Percentiles rank a stretch among this genome's conserved stretches.
phyloP scores from a whole-genome alignment of 2,113 vertebrate species.

The Enhydra lutris region DNA sequence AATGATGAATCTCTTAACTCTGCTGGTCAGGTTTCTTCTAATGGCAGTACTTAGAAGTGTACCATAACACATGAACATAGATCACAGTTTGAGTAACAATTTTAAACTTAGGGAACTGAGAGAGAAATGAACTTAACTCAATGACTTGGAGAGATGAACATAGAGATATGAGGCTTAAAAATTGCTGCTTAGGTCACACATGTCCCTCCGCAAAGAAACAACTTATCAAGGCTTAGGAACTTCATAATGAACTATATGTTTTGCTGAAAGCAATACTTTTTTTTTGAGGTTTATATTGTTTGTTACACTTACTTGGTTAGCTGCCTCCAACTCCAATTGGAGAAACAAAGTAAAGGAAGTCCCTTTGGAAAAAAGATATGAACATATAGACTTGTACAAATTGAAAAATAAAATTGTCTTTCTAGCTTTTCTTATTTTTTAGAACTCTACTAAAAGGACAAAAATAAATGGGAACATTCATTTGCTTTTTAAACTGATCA shows the following conservation, averaged over 20 bases:
- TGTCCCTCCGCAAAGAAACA: not conserved
- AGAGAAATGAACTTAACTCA: slow-evolving; percentile 52
- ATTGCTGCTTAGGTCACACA: slow-evolving; percentile 16
- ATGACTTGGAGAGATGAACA: slow-evolving; percentile 35
- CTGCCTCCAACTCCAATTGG: slow-evolving; percentile 58
- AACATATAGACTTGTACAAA: not conserved
- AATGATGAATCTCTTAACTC: slow-evolving; percentile 58
- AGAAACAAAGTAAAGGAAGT: slow-evolving; percentile 60
- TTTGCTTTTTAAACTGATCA: slow-evolving; percentile 70
- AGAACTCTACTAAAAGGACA: slow-evolving; percentile 46
- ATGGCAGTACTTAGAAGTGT: not conserved
- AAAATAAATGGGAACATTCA: slow-evolving; percentile 61
- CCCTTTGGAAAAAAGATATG: not conserved
- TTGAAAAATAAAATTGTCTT: slow-evolving; percentile 56
- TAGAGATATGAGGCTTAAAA: slow-evolving; percentile 39
- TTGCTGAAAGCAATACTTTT: slow-evolving; percentile 55
- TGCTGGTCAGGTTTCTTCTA: slow-evolving; percentile 59
- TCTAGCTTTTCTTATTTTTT: not conserved
- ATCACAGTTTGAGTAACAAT: slow-evolving; percentile 35
- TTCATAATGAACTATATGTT: slow-evolving; percentile 28
- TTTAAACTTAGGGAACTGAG: slow-evolving; percentile 40
- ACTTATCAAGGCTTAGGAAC: slow-evolving; percentile 41
- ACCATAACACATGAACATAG: slow-evolving; percentile 39
- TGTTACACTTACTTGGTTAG: slow-evolving; percentile 50
- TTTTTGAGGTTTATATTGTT: slow-evolving; percentile 60